phyloP scores from a whole-genome alignment of 1,140 invertebrate species.

The Scaptomyza graminum region DNA sequence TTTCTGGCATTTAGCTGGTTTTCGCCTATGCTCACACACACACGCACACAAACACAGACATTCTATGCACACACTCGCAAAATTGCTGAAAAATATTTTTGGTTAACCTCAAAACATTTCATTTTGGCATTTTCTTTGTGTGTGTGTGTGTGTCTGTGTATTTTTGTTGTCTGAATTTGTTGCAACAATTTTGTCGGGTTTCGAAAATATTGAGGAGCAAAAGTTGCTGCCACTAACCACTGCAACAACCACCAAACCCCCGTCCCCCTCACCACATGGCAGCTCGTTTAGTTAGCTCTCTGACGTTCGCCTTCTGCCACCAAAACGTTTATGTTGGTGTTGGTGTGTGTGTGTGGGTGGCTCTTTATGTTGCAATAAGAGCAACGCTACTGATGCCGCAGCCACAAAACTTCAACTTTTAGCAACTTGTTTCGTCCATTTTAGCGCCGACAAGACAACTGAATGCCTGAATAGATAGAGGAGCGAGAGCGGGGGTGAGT shows the following conservation, averaged over 20 bases:
- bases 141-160: constrained; percentile 46
- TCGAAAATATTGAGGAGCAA: constrained; percentile 70
- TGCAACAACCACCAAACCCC: neutral
- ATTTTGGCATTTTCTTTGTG: constrained; percentile 49
- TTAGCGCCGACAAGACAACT: constrained; percentile 21
- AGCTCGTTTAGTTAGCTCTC: constrained; percentile 24
- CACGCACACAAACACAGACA: constrained; percentile 20
- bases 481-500: neutral
- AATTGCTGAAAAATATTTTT: constrained; percentile 71
- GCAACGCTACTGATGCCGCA: constrained; percentile 47
- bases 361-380: constrained; percentile 58
- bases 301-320: constrained; percentile 26
- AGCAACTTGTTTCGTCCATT: constrained; percentile 63
- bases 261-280: neutral
- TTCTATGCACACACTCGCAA: constrained; percentile 3
- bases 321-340: constrained; percentile 64
- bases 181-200: constrained; percentile 67
- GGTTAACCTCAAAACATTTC: constrained; percentile 78
- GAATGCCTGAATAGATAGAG: neutral
- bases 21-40: constrained; percentile 30
- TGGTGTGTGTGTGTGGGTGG: constrained; percentile 28
- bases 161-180: constrained; percentile 63
- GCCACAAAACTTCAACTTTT: constrained; percentile 71
- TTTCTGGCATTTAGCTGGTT: constrained; percentile 57
- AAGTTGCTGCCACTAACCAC: constrained; percentile 43